phyloP scores from a whole-genome alignment of 1,140 invertebrate genomes.

The Venturia canescens region DNA sequence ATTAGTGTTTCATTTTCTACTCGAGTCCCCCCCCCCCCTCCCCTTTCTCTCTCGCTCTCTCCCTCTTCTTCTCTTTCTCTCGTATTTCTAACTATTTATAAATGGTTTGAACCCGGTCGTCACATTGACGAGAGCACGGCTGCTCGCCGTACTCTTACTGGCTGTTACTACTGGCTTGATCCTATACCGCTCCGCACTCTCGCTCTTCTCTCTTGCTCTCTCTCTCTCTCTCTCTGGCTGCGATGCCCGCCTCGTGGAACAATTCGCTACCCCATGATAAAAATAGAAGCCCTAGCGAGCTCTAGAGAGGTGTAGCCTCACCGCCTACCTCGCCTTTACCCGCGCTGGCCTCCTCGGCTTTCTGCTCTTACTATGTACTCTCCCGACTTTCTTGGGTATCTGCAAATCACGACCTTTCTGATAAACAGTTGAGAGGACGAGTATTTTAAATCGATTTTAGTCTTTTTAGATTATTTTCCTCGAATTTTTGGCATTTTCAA shows the following conservation, averaged over 20 bases:
- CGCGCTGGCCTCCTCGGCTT: too few relatives aligned
- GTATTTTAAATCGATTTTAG: too few relatives aligned
- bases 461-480: too few relatives aligned
- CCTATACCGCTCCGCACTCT: constrained; percentile 9
- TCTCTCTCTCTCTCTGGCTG: not conserved
- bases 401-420: too few relatives aligned
- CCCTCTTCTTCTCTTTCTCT: not conserved
- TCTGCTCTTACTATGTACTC: too few relatives aligned
- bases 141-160: constrained; percentile 43
- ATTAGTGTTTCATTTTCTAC: not conserved
- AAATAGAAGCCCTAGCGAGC: constrained; percentile 75
- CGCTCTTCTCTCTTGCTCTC: not conserved
- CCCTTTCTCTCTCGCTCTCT: constrained; percentile 16
- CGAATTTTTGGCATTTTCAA: too few relatives aligned
- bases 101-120: constrained; percentile 72
- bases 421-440: too few relatives aligned
- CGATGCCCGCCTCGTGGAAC: constrained; percentile 62
- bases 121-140: constrained; percentile 68
- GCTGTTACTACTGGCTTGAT: constrained; percentile 9
- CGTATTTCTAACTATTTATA: constrained; percentile 72
- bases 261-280: constrained; percentile 75
- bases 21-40: constrained; percentile 27
- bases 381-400: too few relatives aligned
- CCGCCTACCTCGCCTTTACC: constrained; percentile 47
- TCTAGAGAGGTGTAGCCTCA: constrained; percentile 63